phyloP scores from a whole-genome alignment of 1,140 invertebrate species.

The Melipona quadrifasciata region DNA sequence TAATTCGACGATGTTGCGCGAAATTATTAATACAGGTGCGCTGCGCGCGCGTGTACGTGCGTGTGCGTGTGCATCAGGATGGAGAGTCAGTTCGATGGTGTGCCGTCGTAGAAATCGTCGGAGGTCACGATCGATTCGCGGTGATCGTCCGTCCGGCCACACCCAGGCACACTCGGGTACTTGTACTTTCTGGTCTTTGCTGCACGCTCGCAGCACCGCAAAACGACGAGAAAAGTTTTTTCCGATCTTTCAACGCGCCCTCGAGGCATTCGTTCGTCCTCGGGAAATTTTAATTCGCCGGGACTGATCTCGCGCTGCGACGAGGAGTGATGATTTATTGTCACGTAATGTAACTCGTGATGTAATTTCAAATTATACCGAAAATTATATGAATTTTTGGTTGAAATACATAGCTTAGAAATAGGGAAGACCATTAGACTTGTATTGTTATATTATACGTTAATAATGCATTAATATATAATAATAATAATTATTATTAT shows the following conservation, averaged over 20 bases:
- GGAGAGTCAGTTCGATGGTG: background rate
- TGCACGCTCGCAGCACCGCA: background rate
- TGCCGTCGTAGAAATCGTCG: slow-evolving; percentile 19
- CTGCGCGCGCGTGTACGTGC: fast-evolving
- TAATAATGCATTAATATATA: too few relatives aligned
- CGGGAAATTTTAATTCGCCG: slow-evolving; percentile 41
- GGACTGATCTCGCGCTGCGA: background rate
- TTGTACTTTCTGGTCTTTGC: background rate
- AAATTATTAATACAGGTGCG: slow-evolving; percentile 17
- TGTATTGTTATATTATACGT: too few relatives aligned
- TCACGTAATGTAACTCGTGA: too few relatives aligned
- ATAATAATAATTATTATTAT: too few relatives aligned
- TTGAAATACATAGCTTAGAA: too few relatives aligned
- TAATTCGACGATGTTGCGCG: slow-evolving; percentile 24
- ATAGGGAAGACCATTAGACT: too few relatives aligned
- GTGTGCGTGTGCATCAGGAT: too few relatives aligned
- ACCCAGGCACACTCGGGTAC: slow-evolving; percentile 15
- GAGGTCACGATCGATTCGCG: slow-evolving; percentile 35
- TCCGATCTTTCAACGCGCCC: slow-evolving; percentile 46
- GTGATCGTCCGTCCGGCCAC: slow-evolving; percentile 44
- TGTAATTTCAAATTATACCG: too few relatives aligned
- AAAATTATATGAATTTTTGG: too few relatives aligned
- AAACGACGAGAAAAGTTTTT: slow-evolving; percentile 36
- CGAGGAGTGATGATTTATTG: background rate
- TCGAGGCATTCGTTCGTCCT: slow-evolving; percentile 33